Evolutionary conservation across 2,888 invertebrate genomes (phyloP).

Genomic region (Hirtodrosophila trivittata): DNA sequence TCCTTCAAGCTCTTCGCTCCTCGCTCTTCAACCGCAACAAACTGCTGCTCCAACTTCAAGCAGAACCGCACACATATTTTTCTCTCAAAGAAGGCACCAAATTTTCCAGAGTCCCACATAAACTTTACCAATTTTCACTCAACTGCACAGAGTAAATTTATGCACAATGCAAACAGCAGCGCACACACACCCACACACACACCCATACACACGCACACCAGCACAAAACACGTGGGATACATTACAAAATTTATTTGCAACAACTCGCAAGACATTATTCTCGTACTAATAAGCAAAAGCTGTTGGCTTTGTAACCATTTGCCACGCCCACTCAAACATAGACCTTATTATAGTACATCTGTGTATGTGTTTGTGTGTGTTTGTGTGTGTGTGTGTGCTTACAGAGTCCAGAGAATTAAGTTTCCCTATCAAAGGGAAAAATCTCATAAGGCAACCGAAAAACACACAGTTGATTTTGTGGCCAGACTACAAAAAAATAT

Average conservation of each 20-base stretch:
- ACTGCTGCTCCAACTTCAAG: constrained; percentile 39
- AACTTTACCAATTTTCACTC: constrained; percentile 70
- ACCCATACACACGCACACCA: constrained; percentile 5
- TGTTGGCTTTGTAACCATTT: constrained; percentile 1
- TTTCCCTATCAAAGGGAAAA: constrained; percentile 21
- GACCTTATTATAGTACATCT: constrained; percentile 25
- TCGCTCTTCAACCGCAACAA: constrained; percentile 48
- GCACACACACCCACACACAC: constrained; percentile 19
- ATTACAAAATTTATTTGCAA: constrained; percentile 41
- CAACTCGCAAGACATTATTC: constrained; percentile 39
- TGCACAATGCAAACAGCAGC: constrained; percentile 53
- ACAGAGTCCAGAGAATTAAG: constrained; percentile 38
- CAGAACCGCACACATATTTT: constrained; percentile 32
- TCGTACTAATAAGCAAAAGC: constrained; percentile 33
- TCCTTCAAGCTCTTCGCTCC: constrained; percentile 22
- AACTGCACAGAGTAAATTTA: constrained; percentile 65
- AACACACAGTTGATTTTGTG: constrained; percentile 15
- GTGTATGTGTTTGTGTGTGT: constrained; percentile 10
- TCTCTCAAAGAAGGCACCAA: constrained; percentile 6
- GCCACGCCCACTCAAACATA: constrained; percentile 19
- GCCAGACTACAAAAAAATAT: constrained; percentile 11
- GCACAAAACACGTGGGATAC: constrained; percentile 8
- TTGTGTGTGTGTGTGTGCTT: constrained; percentile 16
- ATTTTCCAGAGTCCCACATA: constrained; percentile 29
- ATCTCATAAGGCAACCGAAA: constrained; percentile 43